phyloP scores from a whole-genome alignment of 2,888 invertebrate species.

The Abrostola tripartita region DNA sequence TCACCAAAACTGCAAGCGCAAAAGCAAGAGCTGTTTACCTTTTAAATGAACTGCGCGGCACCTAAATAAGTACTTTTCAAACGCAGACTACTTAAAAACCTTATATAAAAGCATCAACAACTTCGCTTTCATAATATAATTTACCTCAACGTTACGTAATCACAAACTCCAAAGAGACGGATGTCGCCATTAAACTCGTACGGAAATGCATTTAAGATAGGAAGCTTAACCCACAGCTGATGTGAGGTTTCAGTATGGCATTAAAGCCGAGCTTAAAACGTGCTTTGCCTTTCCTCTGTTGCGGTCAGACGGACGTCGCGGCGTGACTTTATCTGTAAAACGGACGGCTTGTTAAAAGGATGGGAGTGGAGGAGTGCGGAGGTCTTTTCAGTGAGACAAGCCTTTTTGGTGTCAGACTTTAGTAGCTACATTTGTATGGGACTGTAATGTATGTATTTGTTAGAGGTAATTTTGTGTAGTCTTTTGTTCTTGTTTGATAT shows the following conservation, averaged over 20 bases:
- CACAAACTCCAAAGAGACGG: conserved; percentile 34
- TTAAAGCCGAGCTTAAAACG: conserved; percentile 47
- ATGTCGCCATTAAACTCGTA: conserved; percentile 42
- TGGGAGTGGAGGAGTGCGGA: conserved; percentile 4
- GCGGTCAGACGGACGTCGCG: conserved; percentile 35
- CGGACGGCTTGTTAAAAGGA: conserved; percentile 44
- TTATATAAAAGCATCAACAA: neutral
- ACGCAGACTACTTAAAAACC: neutral
- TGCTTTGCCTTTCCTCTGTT: conserved; percentile 46
- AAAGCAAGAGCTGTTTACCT: neutral
- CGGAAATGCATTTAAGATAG: conserved; percentile 55
- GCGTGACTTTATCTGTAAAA: conserved; percentile 34
- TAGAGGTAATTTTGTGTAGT: too few relatives aligned
- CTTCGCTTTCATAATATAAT: conserved; percentile 10
- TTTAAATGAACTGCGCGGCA: neutral
- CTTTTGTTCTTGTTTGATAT: too few relatives aligned
- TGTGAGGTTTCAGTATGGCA: conserved; percentile 46
- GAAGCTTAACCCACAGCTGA: conserved; percentile 39
- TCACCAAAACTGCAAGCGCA: neutral
- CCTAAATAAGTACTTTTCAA: too few relatives aligned
- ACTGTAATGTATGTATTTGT: conserved; percentile 22
- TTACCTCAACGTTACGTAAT: conserved; percentile 29
- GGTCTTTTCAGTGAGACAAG: conserved; percentile 25
- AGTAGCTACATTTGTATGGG: conserved; percentile 10
- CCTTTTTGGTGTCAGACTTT: conserved; percentile 19